phyloP scores from a whole-genome alignment of 2,113 vertebrate species.

The Rhadina sibilatrix region DNA sequence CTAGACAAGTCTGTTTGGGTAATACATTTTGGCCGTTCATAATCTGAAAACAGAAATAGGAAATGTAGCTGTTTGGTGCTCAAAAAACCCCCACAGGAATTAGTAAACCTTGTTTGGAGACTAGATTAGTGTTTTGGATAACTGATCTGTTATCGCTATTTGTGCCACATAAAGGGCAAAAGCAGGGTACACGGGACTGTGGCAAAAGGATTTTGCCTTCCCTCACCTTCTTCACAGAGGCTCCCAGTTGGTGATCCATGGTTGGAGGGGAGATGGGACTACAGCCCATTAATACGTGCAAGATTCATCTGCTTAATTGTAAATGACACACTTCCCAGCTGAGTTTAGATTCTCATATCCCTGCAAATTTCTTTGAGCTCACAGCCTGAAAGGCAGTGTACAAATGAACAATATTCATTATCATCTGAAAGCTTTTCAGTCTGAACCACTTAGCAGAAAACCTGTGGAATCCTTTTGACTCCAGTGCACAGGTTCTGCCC shows the following conservation, averaged over 20 bases:
- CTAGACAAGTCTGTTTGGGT: neutral
- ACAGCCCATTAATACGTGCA: neutral
- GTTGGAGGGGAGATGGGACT: neutral
- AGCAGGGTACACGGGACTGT: neutral
- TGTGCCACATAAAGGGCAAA: neutral
- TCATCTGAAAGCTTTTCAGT: neutral
- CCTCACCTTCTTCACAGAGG: neutral
- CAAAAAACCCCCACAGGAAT: neutral
- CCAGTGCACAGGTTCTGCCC: neutral
- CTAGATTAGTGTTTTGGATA: neutral
- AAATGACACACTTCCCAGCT: neutral
- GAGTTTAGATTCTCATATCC: neutral
- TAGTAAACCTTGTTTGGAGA: neutral
- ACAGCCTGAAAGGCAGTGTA: neutral
- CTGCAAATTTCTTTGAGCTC: neutral
- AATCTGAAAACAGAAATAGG: neutral
- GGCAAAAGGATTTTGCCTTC: neutral
- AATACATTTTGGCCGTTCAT: neutral
- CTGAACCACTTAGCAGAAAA: neutral
- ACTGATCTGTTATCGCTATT: neutral
- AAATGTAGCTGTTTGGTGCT: neutral
- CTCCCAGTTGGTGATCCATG: neutral
- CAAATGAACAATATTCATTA: neutral
- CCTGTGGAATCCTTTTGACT: neutral
- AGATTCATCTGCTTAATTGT: neutral